Evolutionary conservation across 2,888 invertebrate genomes (phyloP).

Genomic region (Heterodera filipjevi): DNA sequence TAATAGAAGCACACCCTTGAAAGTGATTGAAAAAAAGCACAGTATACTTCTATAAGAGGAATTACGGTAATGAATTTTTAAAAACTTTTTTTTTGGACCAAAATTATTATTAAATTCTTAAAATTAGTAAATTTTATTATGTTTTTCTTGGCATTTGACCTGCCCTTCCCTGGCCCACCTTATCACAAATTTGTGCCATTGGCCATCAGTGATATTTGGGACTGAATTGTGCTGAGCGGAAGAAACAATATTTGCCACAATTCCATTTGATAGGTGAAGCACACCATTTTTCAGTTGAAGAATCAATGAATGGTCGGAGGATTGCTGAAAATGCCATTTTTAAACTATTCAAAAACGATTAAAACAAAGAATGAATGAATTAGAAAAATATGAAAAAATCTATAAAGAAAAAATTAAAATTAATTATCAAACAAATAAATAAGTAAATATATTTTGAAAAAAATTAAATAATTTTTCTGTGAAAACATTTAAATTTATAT

Average conservation of each 20-base stretch:
- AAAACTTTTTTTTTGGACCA: no score
- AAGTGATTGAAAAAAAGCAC: no score
- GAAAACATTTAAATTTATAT: no score
- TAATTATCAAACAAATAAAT: not conserved
- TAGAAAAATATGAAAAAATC: no score
- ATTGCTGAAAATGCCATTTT: not conserved
- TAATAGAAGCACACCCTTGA: no score
- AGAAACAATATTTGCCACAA: not conserved
- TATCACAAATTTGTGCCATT: not conserved
- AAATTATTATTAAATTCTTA: not conserved
- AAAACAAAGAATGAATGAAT: not conserved
- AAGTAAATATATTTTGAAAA: not conserved
- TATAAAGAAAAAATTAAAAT: not conserved
- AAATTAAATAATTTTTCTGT: no score
- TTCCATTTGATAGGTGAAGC: not conserved
- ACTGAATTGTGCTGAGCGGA: not conserved
- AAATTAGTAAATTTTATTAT: not conserved
- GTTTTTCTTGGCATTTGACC: no score
- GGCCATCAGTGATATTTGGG: conserved; percentile 3
- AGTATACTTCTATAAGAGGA: no score
- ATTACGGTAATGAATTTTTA: no score
- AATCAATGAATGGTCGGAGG: not conserved
- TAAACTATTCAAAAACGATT: not conserved
- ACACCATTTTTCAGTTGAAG: not conserved
- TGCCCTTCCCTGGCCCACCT: no score